Evolutionary conservation across 2,113 vertebrate genomes (phyloP), one percentile per base, ranked within the genome.

Genomic region (Prietella phreatophila): DNA sequence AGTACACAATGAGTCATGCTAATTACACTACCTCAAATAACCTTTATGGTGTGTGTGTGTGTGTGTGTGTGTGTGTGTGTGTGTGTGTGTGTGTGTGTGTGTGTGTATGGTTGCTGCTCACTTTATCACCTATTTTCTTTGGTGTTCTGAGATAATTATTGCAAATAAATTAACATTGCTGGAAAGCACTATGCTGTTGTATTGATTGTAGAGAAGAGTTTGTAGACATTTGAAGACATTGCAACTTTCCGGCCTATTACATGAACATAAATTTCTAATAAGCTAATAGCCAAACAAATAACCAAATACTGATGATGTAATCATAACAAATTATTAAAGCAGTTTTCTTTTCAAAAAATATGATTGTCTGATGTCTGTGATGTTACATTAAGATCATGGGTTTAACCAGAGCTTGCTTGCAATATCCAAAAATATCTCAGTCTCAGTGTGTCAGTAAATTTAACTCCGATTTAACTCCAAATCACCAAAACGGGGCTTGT

Each of bases 1-100:
- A 89, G 65, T 81, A 87, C 73, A 89, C 83, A 84, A 84, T 87
- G 86, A 85, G 82, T 85, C 86, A 85, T 85, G 39, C 73, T 86
- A 83, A 90, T 88, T 88, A 83, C 56, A 82, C 67, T 6, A 42
- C 86, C 78, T 83, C 81, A 83, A 36, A 87, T 67, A 42, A 85
- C 88, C 84, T 87, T 80, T 56, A 11, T 47, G 42, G 82, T 85
- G 60, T 88, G 79, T 90, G 61, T 71, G 30, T 69, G 30, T 42
- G 71, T 58, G 82, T 85, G 58, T 86, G 83, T 90, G 61, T 69
- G 30, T 69, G 65, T 39, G 69, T 36, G 33, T 73, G 33, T 36
- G 65, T 42, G 27, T 20, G 7, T 19, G 73, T 76, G 73, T 47
- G 71, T 22, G 39, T 76, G 73, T 22, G 36, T 75, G 73, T 50